Conservation (phyloP, 2,113 vertebrate genomes). For the Dinomys branickii region DNA sequence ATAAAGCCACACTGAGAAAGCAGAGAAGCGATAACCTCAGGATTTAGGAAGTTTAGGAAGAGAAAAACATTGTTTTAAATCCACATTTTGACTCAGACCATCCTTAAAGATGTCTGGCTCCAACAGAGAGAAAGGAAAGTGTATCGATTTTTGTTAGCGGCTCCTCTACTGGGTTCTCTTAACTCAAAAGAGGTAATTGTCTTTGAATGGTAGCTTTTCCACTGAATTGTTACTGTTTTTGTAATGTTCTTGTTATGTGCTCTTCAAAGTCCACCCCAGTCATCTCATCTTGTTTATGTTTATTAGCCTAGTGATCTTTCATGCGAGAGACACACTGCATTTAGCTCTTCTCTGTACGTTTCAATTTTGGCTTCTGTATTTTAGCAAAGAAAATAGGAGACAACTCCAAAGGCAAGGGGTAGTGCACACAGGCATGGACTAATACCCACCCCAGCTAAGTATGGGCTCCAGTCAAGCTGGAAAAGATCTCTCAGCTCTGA, state of each 20-base stretch:
- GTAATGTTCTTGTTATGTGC: not conserved
- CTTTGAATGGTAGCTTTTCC: slow-evolving; percentile 31
- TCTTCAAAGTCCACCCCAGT: slow-evolving; percentile 24
- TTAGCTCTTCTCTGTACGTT: not conserved
- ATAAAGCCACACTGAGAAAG: slow-evolving; percentile 14
- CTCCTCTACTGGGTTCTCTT: not conserved
- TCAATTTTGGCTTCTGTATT: not conserved
- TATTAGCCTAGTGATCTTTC: not conserved
- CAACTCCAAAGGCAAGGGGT: not conserved
- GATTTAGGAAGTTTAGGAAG: slow-evolving; percentile 30
- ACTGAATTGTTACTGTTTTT: slow-evolving; percentile 54
- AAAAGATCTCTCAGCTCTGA: slow-evolving; percentile 73
- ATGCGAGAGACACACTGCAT: not conserved
- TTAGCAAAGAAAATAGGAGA: not conserved
- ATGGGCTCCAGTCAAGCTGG: slow-evolving; percentile 33
- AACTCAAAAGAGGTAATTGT: slow-evolving; percentile 52
- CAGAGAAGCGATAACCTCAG: slow-evolving; percentile 21
- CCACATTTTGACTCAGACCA: slow-evolving; percentile 50
- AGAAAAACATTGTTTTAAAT: not conserved
- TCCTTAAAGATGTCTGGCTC: slow-evolving; percentile 23
- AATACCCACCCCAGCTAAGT: slow-evolving; percentile 53
- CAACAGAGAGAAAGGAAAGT: slow-evolving; percentile 14
- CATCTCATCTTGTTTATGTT: slow-evolving; percentile 45
- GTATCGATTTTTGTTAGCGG: not conserved
- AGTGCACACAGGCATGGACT: slow-evolving; percentile 57